Evolutionary conservation across 2,113 vertebrate species (phyloP).

Genomic region (Vidua chalybeata): DNA sequence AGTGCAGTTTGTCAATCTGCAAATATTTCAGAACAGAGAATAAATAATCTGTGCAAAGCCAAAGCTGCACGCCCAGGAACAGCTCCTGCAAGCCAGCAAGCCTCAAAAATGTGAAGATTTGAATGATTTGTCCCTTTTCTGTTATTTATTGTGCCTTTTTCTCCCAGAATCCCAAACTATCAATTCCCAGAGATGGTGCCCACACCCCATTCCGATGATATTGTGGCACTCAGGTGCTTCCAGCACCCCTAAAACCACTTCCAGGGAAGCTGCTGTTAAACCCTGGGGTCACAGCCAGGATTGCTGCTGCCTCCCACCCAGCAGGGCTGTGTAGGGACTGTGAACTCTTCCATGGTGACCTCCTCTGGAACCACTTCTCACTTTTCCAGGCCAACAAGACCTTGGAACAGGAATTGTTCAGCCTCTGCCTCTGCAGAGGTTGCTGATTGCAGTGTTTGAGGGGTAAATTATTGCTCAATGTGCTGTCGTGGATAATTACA

Average conservation of each 20-base stretch:
- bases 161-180: constrained; percentile 39
- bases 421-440: background rate
- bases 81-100: background rate
- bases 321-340: background rate
- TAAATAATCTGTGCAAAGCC: background rate
- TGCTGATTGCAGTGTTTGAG: constrained; percentile 4
- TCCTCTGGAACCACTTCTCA: background rate
- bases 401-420: background rate
- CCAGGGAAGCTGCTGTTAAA: background rate
- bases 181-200: constrained; percentile 43
- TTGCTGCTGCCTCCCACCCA: background rate
- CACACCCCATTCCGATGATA: background rate
- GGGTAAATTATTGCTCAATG: constrained; percentile 4
- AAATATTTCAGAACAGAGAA: background rate
- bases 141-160: constrained; percentile 61
- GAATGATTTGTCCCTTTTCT: constrained; percentile 5
- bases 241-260: background rate
- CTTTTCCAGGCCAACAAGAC: background rate
- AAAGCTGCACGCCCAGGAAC: background rate
- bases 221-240: constrained; percentile 2
- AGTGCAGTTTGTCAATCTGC: background rate
- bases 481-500: background rate
- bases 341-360: background rate
- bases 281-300: background rate
- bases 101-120: background rate